phyloP scores from a whole-genome alignment of 2,888 invertebrate genomes.

The Pachliopta kotzebuea region DNA sequence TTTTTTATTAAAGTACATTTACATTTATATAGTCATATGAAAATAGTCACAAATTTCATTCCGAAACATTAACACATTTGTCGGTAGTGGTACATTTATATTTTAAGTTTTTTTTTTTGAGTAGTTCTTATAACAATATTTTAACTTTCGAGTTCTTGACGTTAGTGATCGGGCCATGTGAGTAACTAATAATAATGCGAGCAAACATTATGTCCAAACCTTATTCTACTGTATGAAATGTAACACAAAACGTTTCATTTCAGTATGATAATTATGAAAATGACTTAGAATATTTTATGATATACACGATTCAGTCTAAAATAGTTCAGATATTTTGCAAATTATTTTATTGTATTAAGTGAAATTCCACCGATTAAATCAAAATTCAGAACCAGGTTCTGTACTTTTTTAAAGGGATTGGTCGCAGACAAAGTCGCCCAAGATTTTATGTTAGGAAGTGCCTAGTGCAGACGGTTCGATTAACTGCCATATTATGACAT shows the following conservation, averaged over 20 bases:
- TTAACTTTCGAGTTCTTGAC: slow-evolving; percentile 61
- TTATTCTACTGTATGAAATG: slow-evolving; percentile 48
- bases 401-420: slow-evolving; percentile 48
- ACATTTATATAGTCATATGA: slow-evolving; percentile 63
- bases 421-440: slow-evolving; percentile 56
- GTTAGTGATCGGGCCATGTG: slow-evolving; percentile 77
- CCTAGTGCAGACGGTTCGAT: slow-evolving; percentile 75
- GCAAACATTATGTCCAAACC: slow-evolving; percentile 69
- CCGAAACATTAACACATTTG: slow-evolving; percentile 65
- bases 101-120: slow-evolving; percentile 63
- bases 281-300: slow-evolving; percentile 9
- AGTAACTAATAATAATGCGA: slow-evolving; percentile 43
- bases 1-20: slow-evolving; percentile 56
- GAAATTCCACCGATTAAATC: slow-evolving; percentile 72
- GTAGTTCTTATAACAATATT: slow-evolving; percentile 60
- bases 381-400: slow-evolving; percentile 72
- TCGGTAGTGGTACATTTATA: slow-evolving; percentile 73
- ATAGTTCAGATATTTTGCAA: slow-evolving; percentile 23
- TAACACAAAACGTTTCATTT: slow-evolving; percentile 28
- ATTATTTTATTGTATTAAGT: slow-evolving; percentile 42
- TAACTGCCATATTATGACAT: slow-evolving; percentile 81
- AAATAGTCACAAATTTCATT: slow-evolving; percentile 70
- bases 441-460: slow-evolving; percentile 55
- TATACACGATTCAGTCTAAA: slow-evolving; percentile 9
- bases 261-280: slow-evolving; percentile 15